phyloP scores from a whole-genome alignment of 2,113 vertebrate genomes.

The Cyanoliseus patagonus region DNA sequence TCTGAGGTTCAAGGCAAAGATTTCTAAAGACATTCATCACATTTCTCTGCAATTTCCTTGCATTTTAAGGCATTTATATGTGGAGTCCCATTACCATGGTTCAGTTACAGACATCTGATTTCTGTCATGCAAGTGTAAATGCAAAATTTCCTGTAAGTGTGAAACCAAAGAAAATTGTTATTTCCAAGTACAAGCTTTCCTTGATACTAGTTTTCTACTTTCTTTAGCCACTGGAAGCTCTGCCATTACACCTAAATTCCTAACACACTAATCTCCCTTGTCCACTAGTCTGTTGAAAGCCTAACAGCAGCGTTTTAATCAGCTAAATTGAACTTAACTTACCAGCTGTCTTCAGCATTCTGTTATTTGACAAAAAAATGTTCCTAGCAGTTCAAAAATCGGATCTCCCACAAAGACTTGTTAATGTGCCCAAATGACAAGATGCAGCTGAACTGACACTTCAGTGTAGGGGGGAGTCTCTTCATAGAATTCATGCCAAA shows the following conservation, averaged over 20 bases:
- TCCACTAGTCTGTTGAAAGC: not conserved
- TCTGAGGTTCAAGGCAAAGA: not conserved
- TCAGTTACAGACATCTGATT: not conserved
- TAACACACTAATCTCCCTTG: not conserved
- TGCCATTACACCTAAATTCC: not conserved
- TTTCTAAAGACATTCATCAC: not conserved
- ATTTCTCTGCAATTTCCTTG: not conserved
- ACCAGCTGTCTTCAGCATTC: not conserved
- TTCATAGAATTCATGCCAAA: not conserved
- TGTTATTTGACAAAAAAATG: not conserved
- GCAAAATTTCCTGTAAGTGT: not conserved
- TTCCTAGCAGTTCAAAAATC: not conserved
- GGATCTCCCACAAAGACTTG: not conserved
- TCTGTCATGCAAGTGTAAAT: conserved; percentile 6
- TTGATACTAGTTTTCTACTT: not conserved
- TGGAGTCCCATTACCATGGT: not conserved
- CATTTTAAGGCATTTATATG: conserved; percentile 13
- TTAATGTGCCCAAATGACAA: not conserved
- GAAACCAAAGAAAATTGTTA: not conserved
- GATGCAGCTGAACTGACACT: not conserved
- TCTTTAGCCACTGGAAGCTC: not conserved
- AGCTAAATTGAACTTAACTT: not conserved
- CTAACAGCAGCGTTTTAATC: not conserved
- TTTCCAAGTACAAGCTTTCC: not conserved
- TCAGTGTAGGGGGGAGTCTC: not conserved